Percentiles rank a stretch among this genome's conserved stretches.
Conservation (phyloP, 1,140 invertebrate species). For the Physella acuta region DNA sequence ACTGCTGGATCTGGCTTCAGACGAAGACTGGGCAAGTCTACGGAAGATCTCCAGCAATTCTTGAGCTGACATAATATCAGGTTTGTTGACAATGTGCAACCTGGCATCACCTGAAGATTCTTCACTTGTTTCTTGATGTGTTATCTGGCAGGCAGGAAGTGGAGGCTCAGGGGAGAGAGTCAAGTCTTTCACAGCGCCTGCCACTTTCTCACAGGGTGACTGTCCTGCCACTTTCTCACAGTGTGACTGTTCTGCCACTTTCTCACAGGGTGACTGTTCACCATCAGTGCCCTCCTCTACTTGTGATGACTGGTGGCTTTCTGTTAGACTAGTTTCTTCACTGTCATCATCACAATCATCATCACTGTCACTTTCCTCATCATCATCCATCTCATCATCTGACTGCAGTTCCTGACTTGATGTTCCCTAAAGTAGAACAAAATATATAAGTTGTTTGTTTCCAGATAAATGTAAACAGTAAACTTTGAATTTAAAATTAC, state of each 20-base stretch:
- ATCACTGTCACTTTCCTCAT: conserved; percentile 30
- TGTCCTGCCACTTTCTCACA: too few relatives aligned
- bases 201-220: too few relatives aligned
- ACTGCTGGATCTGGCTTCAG: conserved; percentile 57
- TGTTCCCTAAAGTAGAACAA: not conserved
- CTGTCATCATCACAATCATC: conserved; percentile 11
- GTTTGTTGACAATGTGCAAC: not conserved
- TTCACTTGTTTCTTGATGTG: too few relatives aligned
- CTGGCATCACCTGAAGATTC: too few relatives aligned
- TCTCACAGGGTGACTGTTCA: too few relatives aligned
- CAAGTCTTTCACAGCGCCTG: too few relatives aligned
- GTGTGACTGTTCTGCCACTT: too few relatives aligned
- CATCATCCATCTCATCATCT: conserved; percentile 25
- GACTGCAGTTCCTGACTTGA: not conserved
- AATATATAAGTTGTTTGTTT: not conserved
- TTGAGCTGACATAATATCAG: conserved; percentile 47
- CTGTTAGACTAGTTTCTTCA: too few relatives aligned
- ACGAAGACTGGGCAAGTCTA: conserved; percentile 55
- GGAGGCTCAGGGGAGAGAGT: too few relatives aligned
- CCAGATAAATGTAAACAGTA: not conserved
- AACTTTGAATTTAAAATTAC: not conserved
- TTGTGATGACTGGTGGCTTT: too few relatives aligned
- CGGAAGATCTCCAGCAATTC: conserved; percentile 70
- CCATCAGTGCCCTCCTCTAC: too few relatives aligned
- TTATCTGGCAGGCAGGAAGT: too few relatives aligned